phyloP scores from a whole-genome alignment of 1,140 invertebrate genomes.

The Calycopis cecrops region DNA sequence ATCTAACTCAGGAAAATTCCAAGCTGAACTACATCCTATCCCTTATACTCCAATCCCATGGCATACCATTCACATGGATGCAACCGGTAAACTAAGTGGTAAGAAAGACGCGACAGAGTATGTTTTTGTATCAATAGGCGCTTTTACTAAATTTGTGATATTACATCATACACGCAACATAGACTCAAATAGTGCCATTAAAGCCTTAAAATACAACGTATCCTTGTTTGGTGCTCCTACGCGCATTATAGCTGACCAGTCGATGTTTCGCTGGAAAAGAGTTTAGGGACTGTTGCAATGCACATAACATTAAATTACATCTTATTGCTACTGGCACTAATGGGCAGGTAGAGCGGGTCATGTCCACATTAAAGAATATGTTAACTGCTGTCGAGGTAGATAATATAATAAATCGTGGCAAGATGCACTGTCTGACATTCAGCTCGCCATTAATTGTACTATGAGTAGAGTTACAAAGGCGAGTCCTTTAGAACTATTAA shows the following conservation, averaged over 20 bases:
- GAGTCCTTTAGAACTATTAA: slow-evolving; percentile 22
- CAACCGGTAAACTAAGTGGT: background rate
- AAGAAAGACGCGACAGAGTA: slow-evolving; percentile 23
- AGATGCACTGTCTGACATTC: slow-evolving; percentile 21
- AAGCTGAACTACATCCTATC: slow-evolving; percentile 21
- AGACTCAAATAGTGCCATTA: slow-evolving; percentile 13
- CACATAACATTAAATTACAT: slow-evolving; percentile 30
- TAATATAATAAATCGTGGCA: slow-evolving; percentile 19
- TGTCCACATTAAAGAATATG: slow-evolving; percentile 28
- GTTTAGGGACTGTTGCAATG: slow-evolving; percentile 37
- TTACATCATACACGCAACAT: slow-evolving; percentile 11
- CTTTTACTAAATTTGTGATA: slow-evolving; percentile 25
- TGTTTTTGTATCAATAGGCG: slow-evolving; percentile 23
- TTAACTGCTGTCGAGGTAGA: slow-evolving; percentile 18
- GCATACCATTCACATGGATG: slow-evolving; percentile 19
- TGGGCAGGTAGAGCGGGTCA: slow-evolving; percentile 40
- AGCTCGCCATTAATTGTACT: slow-evolving; percentile 22
- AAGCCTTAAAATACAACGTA: background rate
- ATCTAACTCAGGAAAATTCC: slow-evolving; percentile 13
- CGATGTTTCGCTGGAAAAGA: slow-evolving; percentile 38
- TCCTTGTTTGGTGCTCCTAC: slow-evolving; percentile 34
- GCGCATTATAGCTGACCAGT: slow-evolving; percentile 41
- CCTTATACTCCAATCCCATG: slow-evolving; percentile 19
- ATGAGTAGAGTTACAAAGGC: slow-evolving; percentile 19
- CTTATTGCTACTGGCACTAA: slow-evolving; percentile 38